Conservation (phyloP, 2,797 vertebrate species). For the Acridotheres tristis region DNA sequence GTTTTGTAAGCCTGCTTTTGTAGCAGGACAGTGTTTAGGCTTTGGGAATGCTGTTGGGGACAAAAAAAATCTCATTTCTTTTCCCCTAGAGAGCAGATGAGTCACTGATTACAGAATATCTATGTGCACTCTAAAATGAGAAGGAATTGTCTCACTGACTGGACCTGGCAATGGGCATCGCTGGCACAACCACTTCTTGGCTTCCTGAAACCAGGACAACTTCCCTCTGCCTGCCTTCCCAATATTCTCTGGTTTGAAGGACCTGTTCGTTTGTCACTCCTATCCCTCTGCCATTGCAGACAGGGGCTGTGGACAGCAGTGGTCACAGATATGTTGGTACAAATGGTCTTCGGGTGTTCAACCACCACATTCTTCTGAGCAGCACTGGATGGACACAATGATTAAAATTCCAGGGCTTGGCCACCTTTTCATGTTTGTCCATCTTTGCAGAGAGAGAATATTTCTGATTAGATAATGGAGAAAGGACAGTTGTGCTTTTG, state of each 20-base stretch:
- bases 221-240: background rate
- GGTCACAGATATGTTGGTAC: fast-evolving
- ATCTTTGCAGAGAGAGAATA: background rate
- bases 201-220: background rate
- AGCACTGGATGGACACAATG: background rate
- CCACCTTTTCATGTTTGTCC: background rate
- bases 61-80: background rate
- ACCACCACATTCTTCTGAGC: background rate
- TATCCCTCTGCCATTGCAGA: background rate
- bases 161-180: background rate
- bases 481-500: background rate
- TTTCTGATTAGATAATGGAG: background rate
- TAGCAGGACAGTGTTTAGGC: background rate
- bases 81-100: background rate
- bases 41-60: background rate
- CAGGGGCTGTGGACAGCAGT: background rate
- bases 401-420: background rate
- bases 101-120: background rate
- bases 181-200: fast-evolving
- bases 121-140: background rate
- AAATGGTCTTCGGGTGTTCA: background rate
- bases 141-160: background rate
- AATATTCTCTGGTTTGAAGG: background rate
- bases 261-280: background rate
- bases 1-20: background rate